These are phyloP conservation scores for Paratilapia polleni DNA, from an alignment of 2,113 vertebrate species.

Conservation along the genomic window DNA sequence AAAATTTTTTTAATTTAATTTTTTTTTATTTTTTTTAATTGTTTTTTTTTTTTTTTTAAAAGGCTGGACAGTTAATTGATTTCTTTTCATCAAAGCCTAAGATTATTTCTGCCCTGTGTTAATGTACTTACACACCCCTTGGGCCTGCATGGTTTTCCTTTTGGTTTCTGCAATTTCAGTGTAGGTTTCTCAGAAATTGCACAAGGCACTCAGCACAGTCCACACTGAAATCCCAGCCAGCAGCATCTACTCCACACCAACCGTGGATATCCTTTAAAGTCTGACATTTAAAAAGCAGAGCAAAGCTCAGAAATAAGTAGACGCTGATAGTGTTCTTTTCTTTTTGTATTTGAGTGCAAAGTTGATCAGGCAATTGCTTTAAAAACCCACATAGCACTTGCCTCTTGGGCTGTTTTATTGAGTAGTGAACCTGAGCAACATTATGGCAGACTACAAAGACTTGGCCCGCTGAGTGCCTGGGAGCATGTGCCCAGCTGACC, in stretches of 20 bases:
- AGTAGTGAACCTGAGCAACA: neutral
- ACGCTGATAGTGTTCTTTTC: neutral
- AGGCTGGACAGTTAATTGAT: neutral
- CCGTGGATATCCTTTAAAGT: constrained; percentile 1
- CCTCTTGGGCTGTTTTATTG: neutral
- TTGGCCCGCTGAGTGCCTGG: neutral
- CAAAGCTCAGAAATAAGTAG: constrained; percentile 19
- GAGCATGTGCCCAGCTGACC: constrained; percentile 15
- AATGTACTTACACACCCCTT: neutral
- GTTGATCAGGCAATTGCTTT: neutral
- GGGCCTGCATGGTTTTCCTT: neutral
- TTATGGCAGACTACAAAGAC: constrained; percentile 38
- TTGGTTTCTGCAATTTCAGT: neutral
- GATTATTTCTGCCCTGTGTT: neutral
- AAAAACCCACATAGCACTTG: neutral
- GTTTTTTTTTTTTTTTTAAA: too few relatives aligned
- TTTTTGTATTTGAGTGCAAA: neutral
- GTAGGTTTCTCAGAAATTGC: too few relatives aligned
- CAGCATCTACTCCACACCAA: neutral
- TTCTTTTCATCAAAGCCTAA: neutral
- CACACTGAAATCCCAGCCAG: constrained; percentile 15
- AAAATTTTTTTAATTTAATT: too few relatives aligned
- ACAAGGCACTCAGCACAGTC: neutral
- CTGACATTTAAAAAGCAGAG: constrained; percentile 6
- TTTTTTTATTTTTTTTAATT: too few relatives aligned